phyloP scores from a whole-genome alignment of 2,113 vertebrate species.

The Bubo bubo region DNA sequence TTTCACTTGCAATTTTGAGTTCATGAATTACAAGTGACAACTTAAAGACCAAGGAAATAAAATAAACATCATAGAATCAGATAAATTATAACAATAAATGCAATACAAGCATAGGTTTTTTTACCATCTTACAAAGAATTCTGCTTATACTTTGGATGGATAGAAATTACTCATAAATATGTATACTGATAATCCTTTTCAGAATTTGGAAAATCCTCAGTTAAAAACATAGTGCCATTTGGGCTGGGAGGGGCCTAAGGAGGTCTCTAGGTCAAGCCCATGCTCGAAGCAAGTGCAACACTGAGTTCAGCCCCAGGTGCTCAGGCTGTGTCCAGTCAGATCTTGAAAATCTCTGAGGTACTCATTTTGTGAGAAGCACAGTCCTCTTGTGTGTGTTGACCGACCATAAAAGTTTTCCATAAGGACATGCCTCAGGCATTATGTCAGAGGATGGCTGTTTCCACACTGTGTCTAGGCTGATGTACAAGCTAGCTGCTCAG shows the following conservation, averaged over 20 bases:
- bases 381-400: background rate
- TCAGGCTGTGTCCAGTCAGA: background rate
- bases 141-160: background rate
- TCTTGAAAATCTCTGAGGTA: background rate
- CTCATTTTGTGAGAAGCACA: background rate
- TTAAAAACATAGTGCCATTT: background rate
- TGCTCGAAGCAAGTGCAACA: background rate
- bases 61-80: background rate
- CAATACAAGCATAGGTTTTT: background rate
- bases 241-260: background rate
- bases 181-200: background rate
- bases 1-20: background rate
- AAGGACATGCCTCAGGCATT: background rate
- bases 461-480: rapidly evolving
- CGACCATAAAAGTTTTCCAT: background rate
- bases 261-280: background rate
- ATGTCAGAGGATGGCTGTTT: background rate
- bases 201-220: background rate
- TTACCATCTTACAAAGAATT: background rate
- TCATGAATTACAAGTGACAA: background rate
- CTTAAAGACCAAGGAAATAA: background rate
- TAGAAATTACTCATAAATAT: background rate
- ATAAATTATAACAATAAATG: background rate
- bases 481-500: background rate
- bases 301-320: background rate